Base-by-base conservation (phyloP, 2,113 vertebrate species). In the Melanocharis versteri region DNA sequence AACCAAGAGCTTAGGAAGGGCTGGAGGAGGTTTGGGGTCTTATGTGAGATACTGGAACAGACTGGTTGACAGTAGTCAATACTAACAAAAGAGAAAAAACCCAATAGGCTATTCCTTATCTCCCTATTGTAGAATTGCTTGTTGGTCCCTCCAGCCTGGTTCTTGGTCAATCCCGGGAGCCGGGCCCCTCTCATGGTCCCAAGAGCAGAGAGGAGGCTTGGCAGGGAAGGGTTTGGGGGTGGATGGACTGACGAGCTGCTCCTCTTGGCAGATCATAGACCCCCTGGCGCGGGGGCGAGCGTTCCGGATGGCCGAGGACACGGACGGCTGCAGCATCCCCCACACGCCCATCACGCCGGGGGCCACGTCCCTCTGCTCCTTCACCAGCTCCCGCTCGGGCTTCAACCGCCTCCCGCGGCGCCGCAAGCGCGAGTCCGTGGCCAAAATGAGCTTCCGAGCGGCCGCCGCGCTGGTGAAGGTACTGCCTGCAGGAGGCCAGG, bases 381-480 rank as follows among this genome's bases (percentile, higher is more conserved):
- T 99, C 98, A 99, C 98, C 97, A 99, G 99, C 97, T 99, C 99
- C 5, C 99, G 99, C 96, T 99, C 99, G 1, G 99, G 99, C 66
- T 99, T 99, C 90, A 98, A 98, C 96, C 98, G 99, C 66, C 98
- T 99, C 85, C 99, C 99, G 1, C 98, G 99, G 7, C 95, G 99
- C 65, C 98, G 99, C 61, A 99, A 99, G 96, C 98, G 99, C 9
- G 99, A 99, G 81, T 99, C 99, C 0, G 99, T 99, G 61, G 99
- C 99, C 87, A 99, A 99, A 94, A 99, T 99, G 99, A 99, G 99
- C 95, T 99, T 99, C 97, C 98, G 99, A 80, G 99, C 99, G 0
- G 99, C 99, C 0, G 99, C 99, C 0, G 99, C 99, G 0, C 97
- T 99, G 48, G 98, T 99, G 91, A 99, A 99, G 98, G 99, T 97